These are phyloP conservation scores for Coluber constrictor DNA, from an alignment of 2,797 vertebrate species.

Conservation along the genomic window DNA sequence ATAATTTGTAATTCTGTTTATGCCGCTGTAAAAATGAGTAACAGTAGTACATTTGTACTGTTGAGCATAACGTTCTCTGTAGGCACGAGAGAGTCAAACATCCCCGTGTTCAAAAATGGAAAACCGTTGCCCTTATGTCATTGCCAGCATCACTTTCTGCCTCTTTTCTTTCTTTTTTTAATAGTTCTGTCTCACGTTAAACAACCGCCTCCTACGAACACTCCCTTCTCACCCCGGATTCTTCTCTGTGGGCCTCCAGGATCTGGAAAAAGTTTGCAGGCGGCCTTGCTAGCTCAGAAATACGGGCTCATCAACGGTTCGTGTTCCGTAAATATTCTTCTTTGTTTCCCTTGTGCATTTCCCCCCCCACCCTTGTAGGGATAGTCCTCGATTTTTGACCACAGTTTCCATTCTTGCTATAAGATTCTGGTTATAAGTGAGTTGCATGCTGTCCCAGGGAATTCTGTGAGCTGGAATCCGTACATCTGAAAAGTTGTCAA, in stretches of 20 bases:
- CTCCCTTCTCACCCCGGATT: constrained; percentile 82
- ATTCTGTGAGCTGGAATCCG: neutral
- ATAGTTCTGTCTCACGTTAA: constrained; percentile 78
- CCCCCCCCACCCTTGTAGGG: no score
- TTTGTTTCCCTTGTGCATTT: neutral
- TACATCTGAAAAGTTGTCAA: neutral
- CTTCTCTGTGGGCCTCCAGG: constrained; percentile 84
- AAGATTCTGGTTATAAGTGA: no score
- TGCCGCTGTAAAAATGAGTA: neutral
- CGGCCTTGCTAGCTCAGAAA: constrained; percentile 81
- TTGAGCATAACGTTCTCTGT: accelerated
- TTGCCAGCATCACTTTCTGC: neutral
- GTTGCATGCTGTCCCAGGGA: neutral
- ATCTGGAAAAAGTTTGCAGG: constrained; percentile 87
- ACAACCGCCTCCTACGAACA: constrained; percentile 65
- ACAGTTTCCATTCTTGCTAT: neutral
- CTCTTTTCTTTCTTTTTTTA: neutral
- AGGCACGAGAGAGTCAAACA: neutral
- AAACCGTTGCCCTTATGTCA: neutral
- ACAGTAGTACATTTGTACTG: neutral
- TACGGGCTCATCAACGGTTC: constrained; percentile 84
- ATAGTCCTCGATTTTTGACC: neutral
- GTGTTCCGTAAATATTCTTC: constrained; percentile 50
- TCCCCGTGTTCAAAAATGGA: neutral
- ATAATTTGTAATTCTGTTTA: neutral